Base-by-base conservation (phyloP, 2,797 vertebrate species). In the Myotis pilosus region DNA sequence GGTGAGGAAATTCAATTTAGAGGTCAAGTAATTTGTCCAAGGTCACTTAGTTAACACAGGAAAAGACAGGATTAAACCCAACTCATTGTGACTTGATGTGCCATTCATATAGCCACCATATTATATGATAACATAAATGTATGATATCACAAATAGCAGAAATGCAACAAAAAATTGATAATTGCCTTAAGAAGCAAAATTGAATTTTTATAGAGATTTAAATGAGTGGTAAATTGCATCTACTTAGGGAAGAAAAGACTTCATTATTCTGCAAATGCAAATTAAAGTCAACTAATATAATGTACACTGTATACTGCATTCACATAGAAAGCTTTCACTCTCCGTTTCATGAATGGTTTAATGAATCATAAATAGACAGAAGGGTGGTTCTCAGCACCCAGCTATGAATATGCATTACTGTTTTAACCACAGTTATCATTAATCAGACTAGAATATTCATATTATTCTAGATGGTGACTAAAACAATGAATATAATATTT, bases 211-310 rank as follows among this genome's bases (percentile, higher is more conserved):
- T 68, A 69, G 53, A 89, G 53, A 62, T 44, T 85, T 93, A 64
- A 66, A 72, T 33, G 23, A 85, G 30, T 16, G 7, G 10, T 33
- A 91, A 36, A 75, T 51, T 87, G 7, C 36, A 80, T 96, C 53
- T 87, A 4, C 89, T 95, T 95, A n/a, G 38, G 51, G 30, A 94
- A 60, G 57, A 89, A 79, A 92, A 92, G 62, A 41, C 69, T 83
- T 88, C 33, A 71, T 93, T 89, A 76, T 89, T 97, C 89, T 84
- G 19, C 79, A 92, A 87, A 93, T 94, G 64, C 64, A 92, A 93
- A 89, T 95, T 91, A 53, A 93, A 89, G 66, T 86, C 75, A 66
- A 68, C 44, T 82, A 86, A 87, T 55, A 91, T 66, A 95, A 51
- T 88, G 41, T 74, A 38, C 71, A 86, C 64, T 79, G 30, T 94